A percentile compares a stretch with the other conserved stretches of the same genome.
Conservation (phyloP, 2,113 vertebrate genomes). For the Carettochelys insculpta region DNA sequence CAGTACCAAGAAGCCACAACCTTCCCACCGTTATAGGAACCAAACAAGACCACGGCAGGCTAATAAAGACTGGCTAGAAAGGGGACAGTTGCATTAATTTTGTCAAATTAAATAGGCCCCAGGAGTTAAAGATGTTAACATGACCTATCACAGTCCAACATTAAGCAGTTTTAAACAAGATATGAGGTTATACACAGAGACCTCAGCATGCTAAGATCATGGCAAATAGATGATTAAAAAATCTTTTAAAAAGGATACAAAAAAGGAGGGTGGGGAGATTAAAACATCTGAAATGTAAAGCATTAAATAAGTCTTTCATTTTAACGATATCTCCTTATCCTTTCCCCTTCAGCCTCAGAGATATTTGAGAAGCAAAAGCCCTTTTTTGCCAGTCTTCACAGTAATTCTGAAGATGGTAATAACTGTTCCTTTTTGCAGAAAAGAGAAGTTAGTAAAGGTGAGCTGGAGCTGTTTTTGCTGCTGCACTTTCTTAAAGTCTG, state of each 20-base stretch:
- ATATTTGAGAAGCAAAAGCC: too few species aligned
- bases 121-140: background rate
- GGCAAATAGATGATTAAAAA: background rate
- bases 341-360: background rate
- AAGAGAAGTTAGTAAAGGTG: background rate
- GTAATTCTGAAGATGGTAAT: background rate
- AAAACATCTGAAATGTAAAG: background rate
- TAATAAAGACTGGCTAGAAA: background rate
- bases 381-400: background rate
- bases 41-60: background rate
- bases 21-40: too few species aligned
- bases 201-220: background rate
- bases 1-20: background rate
- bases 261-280: background rate
- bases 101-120: background rate
- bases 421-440: background rate
- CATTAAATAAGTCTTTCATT: background rate
- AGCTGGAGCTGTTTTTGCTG: background rate
- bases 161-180: background rate
- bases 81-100: background rate
- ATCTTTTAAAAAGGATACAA: background rate
- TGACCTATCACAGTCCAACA: background rate
- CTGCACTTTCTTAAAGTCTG: background rate
- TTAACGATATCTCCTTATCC: background rate
- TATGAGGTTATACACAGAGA: background rate